These are phyloP conservation scores for Megalops cyprinoides DNA, from an alignment of 2,797 vertebrate genomes.

Conservation along the genomic window DNA sequence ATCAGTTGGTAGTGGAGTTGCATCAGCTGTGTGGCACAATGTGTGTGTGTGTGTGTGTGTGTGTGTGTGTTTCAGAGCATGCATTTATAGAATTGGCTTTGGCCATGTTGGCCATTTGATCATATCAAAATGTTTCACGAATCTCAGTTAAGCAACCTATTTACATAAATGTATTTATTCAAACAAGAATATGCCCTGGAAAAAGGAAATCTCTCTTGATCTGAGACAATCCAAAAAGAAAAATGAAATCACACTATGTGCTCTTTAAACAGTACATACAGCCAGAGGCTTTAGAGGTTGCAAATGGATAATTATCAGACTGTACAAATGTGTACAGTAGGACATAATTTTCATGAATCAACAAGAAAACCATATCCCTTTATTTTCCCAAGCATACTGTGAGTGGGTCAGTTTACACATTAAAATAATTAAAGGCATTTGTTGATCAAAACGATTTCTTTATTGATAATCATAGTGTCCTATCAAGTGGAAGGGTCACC, in stretches of 20 bases:
- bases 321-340: background rate
- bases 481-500: too few relatives aligned
- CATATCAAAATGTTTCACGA: background rate
- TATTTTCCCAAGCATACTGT: background rate
- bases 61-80: too few relatives aligned
- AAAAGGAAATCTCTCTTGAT: background rate
- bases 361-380: slow-evolving; percentile 11
- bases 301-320: background rate
- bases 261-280: background rate
- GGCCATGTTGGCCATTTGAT: background rate
- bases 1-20: background rate
- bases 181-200: background rate
- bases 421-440: background rate
- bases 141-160: background rate
- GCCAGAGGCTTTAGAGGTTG: background rate
- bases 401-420: background rate
- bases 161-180: background rate
- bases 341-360: background rate
- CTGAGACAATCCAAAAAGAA: background rate
- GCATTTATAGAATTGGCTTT: too few relatives aligned
- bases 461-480: too few relatives aligned
- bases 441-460: background rate
- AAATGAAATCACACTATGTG: background rate
- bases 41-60: background rate
- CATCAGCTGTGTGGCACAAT: background rate